Evolutionary conservation across 2,113 vertebrate species (phyloP).

Genomic region (Asarcornis scutulata): DNA sequence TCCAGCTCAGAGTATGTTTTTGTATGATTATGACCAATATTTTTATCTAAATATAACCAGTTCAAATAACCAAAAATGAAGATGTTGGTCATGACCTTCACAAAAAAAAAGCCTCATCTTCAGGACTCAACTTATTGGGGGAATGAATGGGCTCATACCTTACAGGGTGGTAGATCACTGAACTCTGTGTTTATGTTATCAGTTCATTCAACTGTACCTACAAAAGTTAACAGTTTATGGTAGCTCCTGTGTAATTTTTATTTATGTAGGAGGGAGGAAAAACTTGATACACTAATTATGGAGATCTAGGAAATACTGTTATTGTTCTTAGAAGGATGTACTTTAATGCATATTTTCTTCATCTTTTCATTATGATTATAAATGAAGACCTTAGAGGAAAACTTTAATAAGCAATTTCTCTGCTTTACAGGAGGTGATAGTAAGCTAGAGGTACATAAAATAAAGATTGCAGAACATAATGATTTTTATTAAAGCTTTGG

Average conservation of each 20-base stretch:
- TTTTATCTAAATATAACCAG: neutral
- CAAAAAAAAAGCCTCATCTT: neutral
- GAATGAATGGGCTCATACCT: neutral
- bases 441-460: slow-evolving; percentile 2
- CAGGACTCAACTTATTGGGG: neutral
- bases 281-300: neutral
- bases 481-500: slow-evolving; percentile 12
- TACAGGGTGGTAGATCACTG: neutral
- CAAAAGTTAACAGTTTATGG: neutral
- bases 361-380: neutral
- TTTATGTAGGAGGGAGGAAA: neutral
- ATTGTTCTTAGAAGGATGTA: neutral
- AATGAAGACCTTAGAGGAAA: neutral
- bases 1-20: neutral
- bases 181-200: neutral
- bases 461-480: neutral
- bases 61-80: neutral
- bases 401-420: neutral
- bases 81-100: neutral
- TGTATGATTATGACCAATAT: neutral
- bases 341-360: neutral
- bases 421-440: neutral
- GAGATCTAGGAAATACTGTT: neutral
- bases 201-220: neutral
- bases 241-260: neutral